These are phyloP conservation scores for Caretta caretta DNA, from an alignment of 2,113 vertebrate species.

Conservation along the genomic window DNA sequence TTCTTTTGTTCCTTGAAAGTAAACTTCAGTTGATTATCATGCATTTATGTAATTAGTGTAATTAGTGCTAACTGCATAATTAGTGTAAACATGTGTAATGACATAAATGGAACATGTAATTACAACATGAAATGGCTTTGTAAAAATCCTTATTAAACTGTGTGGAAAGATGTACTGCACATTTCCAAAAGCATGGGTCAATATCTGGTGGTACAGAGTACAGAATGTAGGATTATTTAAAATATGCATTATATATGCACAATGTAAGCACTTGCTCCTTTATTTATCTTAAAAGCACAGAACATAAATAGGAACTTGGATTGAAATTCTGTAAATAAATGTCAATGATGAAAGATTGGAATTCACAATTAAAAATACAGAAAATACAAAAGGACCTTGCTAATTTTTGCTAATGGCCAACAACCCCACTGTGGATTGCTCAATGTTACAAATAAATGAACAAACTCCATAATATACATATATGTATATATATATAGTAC, in stretches of 20 bases:
- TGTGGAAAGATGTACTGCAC: neutral
- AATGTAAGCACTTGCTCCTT: neutral
- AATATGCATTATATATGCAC: neutral
- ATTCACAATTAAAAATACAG: neutral
- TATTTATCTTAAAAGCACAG: neutral
- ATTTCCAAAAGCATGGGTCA: neutral
- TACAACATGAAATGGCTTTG: constrained; percentile 41
- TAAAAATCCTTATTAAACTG: constrained; percentile 50
- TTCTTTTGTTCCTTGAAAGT: constrained; percentile 74
- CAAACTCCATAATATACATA: neutral
- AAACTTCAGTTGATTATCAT: constrained; percentile 67
- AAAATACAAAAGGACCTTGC: neutral
- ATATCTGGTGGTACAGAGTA: neutral
- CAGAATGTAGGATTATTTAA: neutral
- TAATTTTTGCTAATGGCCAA: neutral
- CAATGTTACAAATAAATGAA: neutral
- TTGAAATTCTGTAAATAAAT: neutral
- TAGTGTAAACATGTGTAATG: constrained; percentile 71
- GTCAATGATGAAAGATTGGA: neutral
- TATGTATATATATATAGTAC: too few species aligned
- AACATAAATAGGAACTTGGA: neutral
- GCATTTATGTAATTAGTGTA: constrained; percentile 79
- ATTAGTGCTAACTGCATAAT: constrained; percentile 77
- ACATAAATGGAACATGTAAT: constrained; percentile 72
- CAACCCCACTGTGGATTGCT: neutral